These are phyloP conservation scores for Gambusia yucatana DNA, from an alignment of 2,797 vertebrate species.

Conservation along the genomic window DNA sequence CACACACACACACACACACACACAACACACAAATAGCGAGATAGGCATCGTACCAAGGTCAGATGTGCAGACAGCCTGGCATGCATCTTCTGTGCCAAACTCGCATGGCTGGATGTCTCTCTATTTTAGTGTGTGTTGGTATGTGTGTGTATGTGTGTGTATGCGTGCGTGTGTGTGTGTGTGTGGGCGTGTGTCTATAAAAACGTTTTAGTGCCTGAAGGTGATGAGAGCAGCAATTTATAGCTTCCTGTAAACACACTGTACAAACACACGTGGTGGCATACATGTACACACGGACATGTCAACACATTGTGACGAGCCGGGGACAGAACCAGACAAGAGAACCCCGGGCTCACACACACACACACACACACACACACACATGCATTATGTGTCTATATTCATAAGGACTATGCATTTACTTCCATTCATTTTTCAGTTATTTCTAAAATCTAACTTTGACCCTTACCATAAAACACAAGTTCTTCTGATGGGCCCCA, in stretches of 20 bases:
- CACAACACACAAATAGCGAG: constrained; percentile 8
- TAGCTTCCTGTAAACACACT: constrained; percentile 48
- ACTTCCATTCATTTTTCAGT: too few relatives aligned
- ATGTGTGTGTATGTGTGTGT: neutral
- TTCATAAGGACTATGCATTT: too few relatives aligned
- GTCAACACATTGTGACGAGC: constrained; percentile 9
- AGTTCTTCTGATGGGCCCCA: too few relatives aligned
- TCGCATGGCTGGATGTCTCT: constrained; percentile 32
- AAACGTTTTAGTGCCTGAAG: constrained; percentile 40
- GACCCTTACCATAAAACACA: too few relatives aligned
- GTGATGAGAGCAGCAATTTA: constrained; percentile 54
- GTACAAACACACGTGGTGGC: constrained; percentile 4
- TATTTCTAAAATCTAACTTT: too few relatives aligned
- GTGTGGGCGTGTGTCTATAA: constrained; percentile 32
- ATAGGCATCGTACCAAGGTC: constrained; percentile 49
- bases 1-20: neutral
- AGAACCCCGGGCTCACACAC: constrained; percentile 23
- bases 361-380: constrained; percentile 23
- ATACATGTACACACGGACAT: constrained; percentile 18
- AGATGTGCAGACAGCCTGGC: constrained; percentile 38
- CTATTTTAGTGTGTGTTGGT: constrained; percentile 17
- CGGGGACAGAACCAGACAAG: constrained; percentile 10
- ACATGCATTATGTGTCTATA: neutral
- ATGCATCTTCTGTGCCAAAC: constrained; percentile 41
- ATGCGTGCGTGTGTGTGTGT: neutral